phyloP scores from a whole-genome alignment of 2,797 vertebrate species.

The Enteromius paludinosus region DNA sequence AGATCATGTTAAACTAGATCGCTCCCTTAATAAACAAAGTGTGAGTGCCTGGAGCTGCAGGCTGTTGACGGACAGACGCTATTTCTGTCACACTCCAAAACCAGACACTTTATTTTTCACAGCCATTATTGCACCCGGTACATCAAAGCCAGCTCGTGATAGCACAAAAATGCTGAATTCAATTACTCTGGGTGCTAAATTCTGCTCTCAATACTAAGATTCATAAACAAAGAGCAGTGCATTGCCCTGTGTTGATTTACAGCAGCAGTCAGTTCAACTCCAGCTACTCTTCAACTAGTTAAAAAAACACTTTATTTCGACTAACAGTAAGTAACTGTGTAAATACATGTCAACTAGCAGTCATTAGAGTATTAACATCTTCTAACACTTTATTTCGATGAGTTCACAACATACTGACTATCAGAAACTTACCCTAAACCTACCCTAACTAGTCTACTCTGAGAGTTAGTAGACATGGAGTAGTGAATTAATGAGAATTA shows the following conservation, averaged over 20 bases:
- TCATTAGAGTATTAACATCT: no score
- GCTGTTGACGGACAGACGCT: constrained; percentile 2
- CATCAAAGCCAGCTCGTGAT: constrained; percentile 10
- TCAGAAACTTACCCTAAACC: no score
- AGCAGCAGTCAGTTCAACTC: not conserved
- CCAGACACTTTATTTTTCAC: constrained; percentile 1
- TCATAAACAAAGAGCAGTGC: not conserved
- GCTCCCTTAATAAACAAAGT: constrained; percentile 3
- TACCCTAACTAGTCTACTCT: no score
- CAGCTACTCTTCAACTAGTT: not conserved
- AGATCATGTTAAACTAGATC: not conserved
- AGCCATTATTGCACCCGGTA: not conserved
- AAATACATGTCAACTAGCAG: no score
- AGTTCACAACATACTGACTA: no score
- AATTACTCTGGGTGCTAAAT: not conserved
- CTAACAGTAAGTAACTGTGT: no score
- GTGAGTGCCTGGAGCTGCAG: not conserved
- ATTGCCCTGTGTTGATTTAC: not conserved
- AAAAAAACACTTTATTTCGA: no score
- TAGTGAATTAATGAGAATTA: no score
- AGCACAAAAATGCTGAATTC: not conserved
- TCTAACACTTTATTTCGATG: no score
- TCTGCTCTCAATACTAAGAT: not conserved
- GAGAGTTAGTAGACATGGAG: no score
- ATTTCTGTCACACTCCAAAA: not conserved